A percentile compares a stretch with the other conserved stretches of the same genome.
Conservation (phyloP, 2,888 invertebrate species). For the Mellilla xanthometata region DNA sequence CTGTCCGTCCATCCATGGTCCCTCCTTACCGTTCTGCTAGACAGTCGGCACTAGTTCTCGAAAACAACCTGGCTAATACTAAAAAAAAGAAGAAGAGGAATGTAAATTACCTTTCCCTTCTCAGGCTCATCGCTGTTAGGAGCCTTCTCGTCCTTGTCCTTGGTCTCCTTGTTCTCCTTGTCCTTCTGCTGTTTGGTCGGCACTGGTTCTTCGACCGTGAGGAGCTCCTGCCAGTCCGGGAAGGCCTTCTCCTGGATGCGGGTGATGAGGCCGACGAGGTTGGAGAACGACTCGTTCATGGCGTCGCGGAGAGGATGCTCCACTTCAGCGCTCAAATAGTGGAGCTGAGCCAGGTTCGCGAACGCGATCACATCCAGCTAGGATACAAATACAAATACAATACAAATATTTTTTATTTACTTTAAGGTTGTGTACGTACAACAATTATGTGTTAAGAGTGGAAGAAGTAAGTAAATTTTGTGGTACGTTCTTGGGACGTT, state of each 20-base stretch:
- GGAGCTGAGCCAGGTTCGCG: conserved; percentile 95
- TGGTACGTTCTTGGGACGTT: no score
- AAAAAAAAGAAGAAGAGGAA: no score
- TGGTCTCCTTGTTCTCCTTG: conserved; percentile 87
- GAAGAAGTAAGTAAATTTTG: no score
- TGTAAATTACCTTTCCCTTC: conserved; percentile 61
- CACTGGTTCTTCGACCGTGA: conserved; percentile 90
- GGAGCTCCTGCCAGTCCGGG: conserved; percentile 96
- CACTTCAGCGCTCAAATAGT: conserved; percentile 95
- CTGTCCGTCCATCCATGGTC: no score
- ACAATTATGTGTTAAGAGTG: no score
- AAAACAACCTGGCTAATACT: no score
- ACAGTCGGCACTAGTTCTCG: no score
- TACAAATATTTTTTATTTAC: no score
- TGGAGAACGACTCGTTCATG: conserved; percentile 94
- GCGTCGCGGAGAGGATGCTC: conserved; percentile 93
- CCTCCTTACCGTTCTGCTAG: no score
- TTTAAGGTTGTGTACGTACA: no score
- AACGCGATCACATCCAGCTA: conserved; percentile 97
- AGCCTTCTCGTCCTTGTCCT: conserved; percentile 85
- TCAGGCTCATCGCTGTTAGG: conserved; percentile 67
- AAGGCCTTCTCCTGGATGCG: conserved; percentile 95
- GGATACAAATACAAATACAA: no score
- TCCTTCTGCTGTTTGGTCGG: conserved; percentile 88
- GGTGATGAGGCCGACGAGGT: conserved; percentile 93